Conservation (phyloP, 1,140 invertebrate species). For the Daktulosphaira vitifoliae region DNA sequence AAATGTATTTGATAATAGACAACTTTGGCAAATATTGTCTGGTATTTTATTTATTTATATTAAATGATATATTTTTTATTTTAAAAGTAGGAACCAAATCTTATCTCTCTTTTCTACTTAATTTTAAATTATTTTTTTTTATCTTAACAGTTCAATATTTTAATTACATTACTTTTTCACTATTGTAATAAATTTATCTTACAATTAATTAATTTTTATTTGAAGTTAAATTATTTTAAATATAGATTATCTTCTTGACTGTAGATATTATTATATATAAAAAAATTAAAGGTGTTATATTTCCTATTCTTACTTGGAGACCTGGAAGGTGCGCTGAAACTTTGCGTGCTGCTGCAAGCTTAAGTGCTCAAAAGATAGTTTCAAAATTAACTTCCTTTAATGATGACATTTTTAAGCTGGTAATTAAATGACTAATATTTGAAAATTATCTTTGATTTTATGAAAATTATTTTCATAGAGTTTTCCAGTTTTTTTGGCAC, state of each 20-base stretch:
- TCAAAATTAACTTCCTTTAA: neutral
- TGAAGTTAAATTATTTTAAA: no score
- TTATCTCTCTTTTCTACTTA: no score
- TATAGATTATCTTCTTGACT: no score
- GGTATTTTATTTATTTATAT: slow-evolving; percentile 1
- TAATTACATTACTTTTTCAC: no score
- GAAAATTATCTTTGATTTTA: neutral
- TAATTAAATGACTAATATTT: neutral
- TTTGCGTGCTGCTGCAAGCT: slow-evolving; percentile 65
- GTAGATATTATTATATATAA: no score
- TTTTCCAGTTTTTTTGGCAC: slow-evolving; percentile 24
- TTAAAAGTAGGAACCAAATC: no score
- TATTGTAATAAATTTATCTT: no score
- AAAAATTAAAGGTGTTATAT: slow-evolving; percentile 57
- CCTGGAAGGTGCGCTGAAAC: slow-evolving; percentile 72
- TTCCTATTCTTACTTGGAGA: slow-evolving; percentile 68
- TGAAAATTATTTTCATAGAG: neutral
- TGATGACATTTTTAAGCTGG: slow-evolving; percentile 6
- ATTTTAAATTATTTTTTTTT: no score
- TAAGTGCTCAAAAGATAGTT: slow-evolving; percentile 51
- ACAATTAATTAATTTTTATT: no score
- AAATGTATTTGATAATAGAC: slow-evolving; percentile 12
- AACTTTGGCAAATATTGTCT: slow-evolving; percentile 28
- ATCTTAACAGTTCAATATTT: no score
- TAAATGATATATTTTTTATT: no score